Evolutionary conservation across 2,113 vertebrate genomes (phyloP), one percentile per base, ranked within the genome.

Genomic region (Natator depressus): DNA sequence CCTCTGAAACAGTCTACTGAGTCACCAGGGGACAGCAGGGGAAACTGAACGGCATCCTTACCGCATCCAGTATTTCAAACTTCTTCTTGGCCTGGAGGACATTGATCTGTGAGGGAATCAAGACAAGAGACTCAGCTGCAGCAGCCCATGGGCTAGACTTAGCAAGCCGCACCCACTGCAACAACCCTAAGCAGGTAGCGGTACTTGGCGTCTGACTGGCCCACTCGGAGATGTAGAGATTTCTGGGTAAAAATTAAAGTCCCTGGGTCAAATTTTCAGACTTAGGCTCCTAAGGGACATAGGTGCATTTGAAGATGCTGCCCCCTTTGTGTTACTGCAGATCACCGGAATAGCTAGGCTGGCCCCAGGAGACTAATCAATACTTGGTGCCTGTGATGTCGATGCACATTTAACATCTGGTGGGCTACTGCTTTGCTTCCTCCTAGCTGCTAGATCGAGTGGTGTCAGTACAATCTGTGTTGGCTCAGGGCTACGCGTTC

Each of bases 61-160:
- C 99, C 82, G 99, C 99, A 35, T 99, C 99, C 31, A 99, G 97
- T 88, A 99, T 99, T 97, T 99, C 99, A 78, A 99, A 99, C 94
- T 99, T 99, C 99, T 99, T 99, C 98, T 99, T 99, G 46, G 99
- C 99, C 93, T 99, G 99, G 65, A 99, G 99, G 35, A 99, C 99
- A 0, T 99, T 99, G 96, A 99, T 99, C 99, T 99, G 96, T 4
- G 93, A 88, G 55, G 38, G 38, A 90, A 85, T 47, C 22, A 24
- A 62, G 38, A n/a, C 0, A 38, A 46, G 27, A 42, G 5, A 3
- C 59, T 95, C 17, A 82, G 86, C 25, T 42, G 3, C 31, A 4
- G 53, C 59, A 19, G 20, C 49, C n/a, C 65, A 72, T 38, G 65
- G 65, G n/a, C 35, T 22, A 38, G 17, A 38, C 65, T 11, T 72